Evolutionary conservation across 2,797 vertebrate species (phyloP), one percentile per base, ranked within the genome.

Genomic region (Denticeps clupeoides): DNA sequence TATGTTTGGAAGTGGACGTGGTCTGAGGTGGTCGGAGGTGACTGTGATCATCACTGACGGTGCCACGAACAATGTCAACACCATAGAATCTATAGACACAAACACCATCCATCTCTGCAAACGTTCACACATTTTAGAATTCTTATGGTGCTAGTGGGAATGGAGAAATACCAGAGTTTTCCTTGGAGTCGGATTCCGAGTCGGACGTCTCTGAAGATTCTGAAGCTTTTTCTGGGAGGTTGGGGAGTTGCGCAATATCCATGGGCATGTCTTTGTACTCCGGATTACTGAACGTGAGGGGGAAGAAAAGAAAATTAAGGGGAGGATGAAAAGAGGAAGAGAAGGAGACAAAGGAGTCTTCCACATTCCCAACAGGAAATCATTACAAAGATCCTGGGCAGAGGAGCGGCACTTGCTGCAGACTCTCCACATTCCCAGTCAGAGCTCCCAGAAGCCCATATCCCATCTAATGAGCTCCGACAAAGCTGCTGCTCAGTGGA

Each of bases 231-330:
- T 97, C 91, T 0, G 93, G 92, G 63, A 97, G 83, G 53, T 90
- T 90, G 28, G 92, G 93, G 59, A 99, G 85, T 77, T 99, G 93
- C 45, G 88, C 87, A 42, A 99, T 90, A 71, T 99, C 95, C 74
- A 99, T 91, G 18, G 89, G 95, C 1, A 82, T 88, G 77, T 99
- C 93, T 74, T 97, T 97, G 75, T 91, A 95, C 69, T 99, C 95
- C 0, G 69, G 87, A 56, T 91, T 88, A 70, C 95, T 99, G 69
- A 13, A 38, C 18, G 52, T 41, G 7, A 41, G 2, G n/a, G 16
- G 41, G 10, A 41, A 7, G 22, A 2, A 44, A 10, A 21, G 15
- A 21, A 2, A 9, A 4, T 19, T 21, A 33, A 24, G n/a, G 12
- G 41, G 12, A 51, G 5, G 41, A 16, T 27, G 5, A 25, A 23